These are phyloP conservation scores for Embiotoca jacksoni DNA, from an alignment of 2,113 vertebrate genomes.

Conservation along the genomic window DNA sequence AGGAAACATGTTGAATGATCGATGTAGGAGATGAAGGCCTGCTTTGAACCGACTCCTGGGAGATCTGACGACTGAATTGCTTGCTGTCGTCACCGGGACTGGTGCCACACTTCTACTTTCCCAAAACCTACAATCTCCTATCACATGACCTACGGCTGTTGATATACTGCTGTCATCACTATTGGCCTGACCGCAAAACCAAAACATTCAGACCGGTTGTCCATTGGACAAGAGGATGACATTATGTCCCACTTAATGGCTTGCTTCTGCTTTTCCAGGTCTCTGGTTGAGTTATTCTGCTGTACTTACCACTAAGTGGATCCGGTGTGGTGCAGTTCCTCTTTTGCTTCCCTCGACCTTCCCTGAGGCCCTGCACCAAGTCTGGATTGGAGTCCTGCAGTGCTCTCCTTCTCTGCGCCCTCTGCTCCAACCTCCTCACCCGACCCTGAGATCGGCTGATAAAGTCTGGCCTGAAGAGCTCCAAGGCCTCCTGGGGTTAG, in stretches of 20 bases:
- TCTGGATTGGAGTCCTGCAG: conserved; percentile 69
- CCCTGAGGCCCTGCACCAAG: conserved; percentile 50
- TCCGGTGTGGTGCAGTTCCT: conserved; percentile 91
- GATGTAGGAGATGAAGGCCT: conserved; percentile 11
- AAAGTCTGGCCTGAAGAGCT: conserved; percentile 89
- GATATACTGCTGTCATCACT: conserved; percentile 1
- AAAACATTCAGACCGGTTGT: conserved; percentile 1
- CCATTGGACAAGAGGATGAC: neutral
- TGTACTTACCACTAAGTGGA: conserved; percentile 89
- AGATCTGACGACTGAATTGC: conserved; percentile 14
- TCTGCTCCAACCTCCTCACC: conserved; percentile 85
- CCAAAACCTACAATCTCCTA: neutral
- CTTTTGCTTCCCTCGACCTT: conserved; percentile 54
- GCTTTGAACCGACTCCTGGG: neutral
- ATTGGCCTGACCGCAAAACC: neutral
- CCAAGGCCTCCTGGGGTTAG: conserved; percentile 89
- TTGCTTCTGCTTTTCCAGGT: conserved; percentile 13
- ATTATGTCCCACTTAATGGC: neutral
- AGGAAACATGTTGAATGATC: conserved; percentile 8
- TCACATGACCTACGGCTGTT: conserved; percentile 4
- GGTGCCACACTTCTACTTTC: conserved; percentile 3
- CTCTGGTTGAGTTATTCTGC: neutral
- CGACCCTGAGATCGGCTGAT: conserved; percentile 91
- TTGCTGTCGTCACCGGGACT: neutral
- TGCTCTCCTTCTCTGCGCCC: conserved; percentile 83